Evolutionary conservation across 2,888 invertebrate genomes (phyloP).

Genomic region (Pterostichus madidus): DNA sequence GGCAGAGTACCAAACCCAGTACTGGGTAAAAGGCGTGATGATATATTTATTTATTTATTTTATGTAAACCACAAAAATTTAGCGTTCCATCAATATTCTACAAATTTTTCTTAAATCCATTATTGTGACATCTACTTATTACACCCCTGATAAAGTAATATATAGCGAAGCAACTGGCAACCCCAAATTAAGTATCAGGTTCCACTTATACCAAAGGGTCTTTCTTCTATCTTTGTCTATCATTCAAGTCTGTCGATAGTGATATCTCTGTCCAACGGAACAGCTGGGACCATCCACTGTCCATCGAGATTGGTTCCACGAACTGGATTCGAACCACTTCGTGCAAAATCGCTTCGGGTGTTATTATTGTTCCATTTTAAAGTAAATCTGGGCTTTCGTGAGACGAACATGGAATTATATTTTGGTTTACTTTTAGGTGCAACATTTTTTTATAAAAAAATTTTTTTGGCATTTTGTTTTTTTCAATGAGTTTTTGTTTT

Average conservation of each 20-base stretch:
- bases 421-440: no score
- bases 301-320: not conserved
- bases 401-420: not conserved
- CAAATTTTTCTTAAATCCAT: slow-evolving; percentile 3
- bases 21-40: no score
- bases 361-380: slow-evolving; percentile 56
- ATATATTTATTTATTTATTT: no score
- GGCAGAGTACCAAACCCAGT: no score
- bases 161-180: slow-evolving; percentile 14
- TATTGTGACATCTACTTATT: slow-evolving; percentile 23
- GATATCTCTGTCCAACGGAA: slow-evolving; percentile 36
- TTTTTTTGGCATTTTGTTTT: no score
- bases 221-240: slow-evolving; percentile 5
- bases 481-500: no score
- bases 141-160: slow-evolving; percentile 16
- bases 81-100: not conserved
- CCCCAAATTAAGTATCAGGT: slow-evolving; percentile 49
- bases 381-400: not conserved
- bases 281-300: slow-evolving; percentile 42
- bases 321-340: slow-evolving; percentile 28
- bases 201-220: slow-evolving; percentile 24
- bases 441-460: no score
- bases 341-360: slow-evolving; percentile 11
- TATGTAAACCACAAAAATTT: no score
- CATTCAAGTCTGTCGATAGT: not conserved